phyloP scores from a whole-genome alignment of 2,113 vertebrate species.

The Anguilla rostrata region DNA sequence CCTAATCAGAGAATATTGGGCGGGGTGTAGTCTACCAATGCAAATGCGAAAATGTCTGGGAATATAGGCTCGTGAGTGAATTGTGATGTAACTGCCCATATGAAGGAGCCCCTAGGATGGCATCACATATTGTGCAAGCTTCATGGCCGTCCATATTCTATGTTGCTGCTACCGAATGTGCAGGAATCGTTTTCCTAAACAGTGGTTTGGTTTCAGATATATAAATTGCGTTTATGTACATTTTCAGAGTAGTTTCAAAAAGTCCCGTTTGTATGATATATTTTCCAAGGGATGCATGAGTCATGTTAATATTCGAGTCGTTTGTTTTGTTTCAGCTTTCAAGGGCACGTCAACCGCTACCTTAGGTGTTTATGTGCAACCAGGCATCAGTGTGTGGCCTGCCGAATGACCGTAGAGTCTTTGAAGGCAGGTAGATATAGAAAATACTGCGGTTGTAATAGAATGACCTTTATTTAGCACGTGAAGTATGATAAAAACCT shows the following conservation, averaged over 20 bases:
- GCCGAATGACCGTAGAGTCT: background rate
- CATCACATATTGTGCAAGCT: background rate
- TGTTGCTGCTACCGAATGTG: background rate
- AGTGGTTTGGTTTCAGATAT: background rate
- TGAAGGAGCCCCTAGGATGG: background rate
- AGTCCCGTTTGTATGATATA: no score
- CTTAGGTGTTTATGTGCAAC: background rate
- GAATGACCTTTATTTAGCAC: constrained; percentile 23
- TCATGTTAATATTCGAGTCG: background rate
- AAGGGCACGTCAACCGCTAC: background rate
- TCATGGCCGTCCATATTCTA: background rate
- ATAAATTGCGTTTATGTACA: no score
- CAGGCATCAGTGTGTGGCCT: background rate
- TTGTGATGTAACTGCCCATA: constrained; percentile 56
- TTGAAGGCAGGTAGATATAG: background rate
- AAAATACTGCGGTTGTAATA: constrained; percentile 24
- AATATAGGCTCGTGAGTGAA: constrained; percentile 51
- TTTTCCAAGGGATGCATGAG: background rate
- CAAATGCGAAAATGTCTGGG: constrained; percentile 25
- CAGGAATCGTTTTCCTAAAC: background rate
- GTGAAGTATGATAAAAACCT: background rate
- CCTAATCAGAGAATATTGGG: constrained; percentile 29
- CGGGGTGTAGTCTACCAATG: constrained; percentile 40
- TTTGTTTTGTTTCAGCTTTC: background rate
- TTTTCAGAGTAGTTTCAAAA: no score